phyloP scores from a whole-genome alignment of 2,888 invertebrate genomes.

The Acronicta psi region DNA sequence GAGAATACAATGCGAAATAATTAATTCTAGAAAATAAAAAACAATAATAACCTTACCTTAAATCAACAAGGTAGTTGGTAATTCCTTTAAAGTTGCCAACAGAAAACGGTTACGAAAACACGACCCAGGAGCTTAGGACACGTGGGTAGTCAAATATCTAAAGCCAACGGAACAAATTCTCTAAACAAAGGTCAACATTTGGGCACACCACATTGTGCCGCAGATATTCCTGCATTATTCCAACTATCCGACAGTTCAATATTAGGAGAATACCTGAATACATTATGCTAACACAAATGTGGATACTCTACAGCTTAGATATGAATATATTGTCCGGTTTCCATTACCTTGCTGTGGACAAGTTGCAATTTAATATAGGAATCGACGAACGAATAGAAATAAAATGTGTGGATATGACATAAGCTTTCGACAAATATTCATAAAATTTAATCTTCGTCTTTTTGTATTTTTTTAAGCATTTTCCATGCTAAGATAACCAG shows the following conservation, averaged over 20 bases:
- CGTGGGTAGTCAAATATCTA: slow-evolving; percentile 4
- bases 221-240: slow-evolving; percentile 17
- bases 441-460: too few species aligned
- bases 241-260: slow-evolving; percentile 57
- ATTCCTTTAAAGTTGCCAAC: not conserved
- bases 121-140: not conserved
- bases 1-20: too few species aligned
- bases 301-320: slow-evolving; percentile 2
- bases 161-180: slow-evolving; percentile 2
- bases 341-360: not conserved
- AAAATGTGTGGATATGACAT: too few species aligned
- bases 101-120: not conserved
- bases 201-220: slow-evolving; percentile 18
- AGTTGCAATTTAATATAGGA: not conserved
- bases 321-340: not conserved
- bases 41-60: too few species aligned
- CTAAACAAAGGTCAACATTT: slow-evolving; percentile 39
- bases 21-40: too few species aligned
- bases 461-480: too few species aligned
- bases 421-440: too few species aligned
- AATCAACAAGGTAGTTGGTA: not conserved
- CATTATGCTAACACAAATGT: slow-evolving; percentile 51
- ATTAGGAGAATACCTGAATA: slow-evolving; percentile 65
- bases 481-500: too few species aligned
- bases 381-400: too few species aligned